Conservation (phyloP, 2,888 invertebrate species). For the Drosophila helvetica region DNA sequence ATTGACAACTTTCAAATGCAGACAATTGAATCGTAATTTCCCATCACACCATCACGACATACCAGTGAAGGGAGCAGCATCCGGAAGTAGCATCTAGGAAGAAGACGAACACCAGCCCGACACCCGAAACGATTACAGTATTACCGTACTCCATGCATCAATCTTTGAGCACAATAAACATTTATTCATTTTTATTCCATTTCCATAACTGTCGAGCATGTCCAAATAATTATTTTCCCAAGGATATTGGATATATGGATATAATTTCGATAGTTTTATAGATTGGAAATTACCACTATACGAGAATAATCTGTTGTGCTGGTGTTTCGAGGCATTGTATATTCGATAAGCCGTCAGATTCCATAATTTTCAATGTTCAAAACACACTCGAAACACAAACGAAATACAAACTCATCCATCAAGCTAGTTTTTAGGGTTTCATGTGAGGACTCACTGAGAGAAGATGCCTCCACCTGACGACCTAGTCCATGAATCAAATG, state of each 20-base stretch:
- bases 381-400: too few species aligned
- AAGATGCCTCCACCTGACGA: constrained; percentile 7
- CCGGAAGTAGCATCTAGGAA: neutral
- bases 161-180: constrained; percentile 68
- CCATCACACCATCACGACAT: constrained; percentile 38
- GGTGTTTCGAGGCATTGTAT: too few species aligned
- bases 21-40: constrained; percentile 79
- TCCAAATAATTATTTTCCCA: constrained; percentile 24
- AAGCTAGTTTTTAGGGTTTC: neutral
- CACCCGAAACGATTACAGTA: constrained; percentile 40
- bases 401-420: too few species aligned
- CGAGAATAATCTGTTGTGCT: too few species aligned
- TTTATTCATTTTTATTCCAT: constrained; percentile 59
- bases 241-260: too few species aligned
- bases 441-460: neutral
- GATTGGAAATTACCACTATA: too few species aligned
- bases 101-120: neutral
- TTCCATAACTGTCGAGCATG: neutral
- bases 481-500: constrained; percentile 27
- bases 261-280: neutral
- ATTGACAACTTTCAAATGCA: constrained; percentile 73
- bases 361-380: too few species aligned
- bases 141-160: constrained; percentile 67
- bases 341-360: neutral
- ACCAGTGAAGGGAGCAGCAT: constrained; percentile 9